A percentile compares a stretch with the other conserved stretches of the same genome.
phyloP scores from a whole-genome alignment of 2,113 vertebrate genomes.

The Nothocercus nigrocapillus region DNA sequence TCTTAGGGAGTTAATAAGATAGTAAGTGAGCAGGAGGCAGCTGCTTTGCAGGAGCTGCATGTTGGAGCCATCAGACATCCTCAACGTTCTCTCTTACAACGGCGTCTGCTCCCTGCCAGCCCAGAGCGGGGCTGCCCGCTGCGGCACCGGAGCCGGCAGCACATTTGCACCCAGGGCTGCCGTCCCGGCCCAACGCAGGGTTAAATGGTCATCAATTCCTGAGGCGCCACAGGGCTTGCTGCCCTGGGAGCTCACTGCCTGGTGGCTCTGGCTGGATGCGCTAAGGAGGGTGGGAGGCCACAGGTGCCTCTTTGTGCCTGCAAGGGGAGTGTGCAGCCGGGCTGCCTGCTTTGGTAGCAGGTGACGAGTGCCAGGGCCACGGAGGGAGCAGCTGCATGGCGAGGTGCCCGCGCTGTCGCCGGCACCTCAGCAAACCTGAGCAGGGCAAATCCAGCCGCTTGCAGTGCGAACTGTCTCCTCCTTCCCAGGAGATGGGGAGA shows the following conservation, averaged over 20 bases:
- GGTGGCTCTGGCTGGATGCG: background rate
- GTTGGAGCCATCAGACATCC: constrained; percentile 15
- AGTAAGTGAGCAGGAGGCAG: background rate
- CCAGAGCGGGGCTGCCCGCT: background rate
- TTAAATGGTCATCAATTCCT: background rate
- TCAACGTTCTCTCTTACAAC: fast-evolving
- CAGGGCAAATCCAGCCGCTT: fast-evolving
- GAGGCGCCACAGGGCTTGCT: too few relatives aligned
- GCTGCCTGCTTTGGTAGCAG: background rate
- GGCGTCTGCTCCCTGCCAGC: background rate
- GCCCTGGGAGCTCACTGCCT: too few relatives aligned
- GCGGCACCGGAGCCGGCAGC: fast-evolving
- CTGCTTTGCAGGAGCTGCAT: background rate
- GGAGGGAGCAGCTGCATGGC: background rate
- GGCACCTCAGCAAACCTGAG: background rate
- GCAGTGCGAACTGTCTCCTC: background rate
- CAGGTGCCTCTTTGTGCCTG: background rate
- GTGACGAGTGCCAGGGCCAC: background rate
- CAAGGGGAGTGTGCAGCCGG: too few relatives aligned
- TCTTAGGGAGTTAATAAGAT: background rate
- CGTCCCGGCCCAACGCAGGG: background rate
- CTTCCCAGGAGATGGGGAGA: background rate
- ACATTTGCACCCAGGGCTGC: background rate
- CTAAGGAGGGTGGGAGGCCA: background rate
- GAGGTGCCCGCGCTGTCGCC: fast-evolving